phyloP scores from a whole-genome alignment of 2,113 vertebrate genomes.

The Eublepharis macularius region DNA sequence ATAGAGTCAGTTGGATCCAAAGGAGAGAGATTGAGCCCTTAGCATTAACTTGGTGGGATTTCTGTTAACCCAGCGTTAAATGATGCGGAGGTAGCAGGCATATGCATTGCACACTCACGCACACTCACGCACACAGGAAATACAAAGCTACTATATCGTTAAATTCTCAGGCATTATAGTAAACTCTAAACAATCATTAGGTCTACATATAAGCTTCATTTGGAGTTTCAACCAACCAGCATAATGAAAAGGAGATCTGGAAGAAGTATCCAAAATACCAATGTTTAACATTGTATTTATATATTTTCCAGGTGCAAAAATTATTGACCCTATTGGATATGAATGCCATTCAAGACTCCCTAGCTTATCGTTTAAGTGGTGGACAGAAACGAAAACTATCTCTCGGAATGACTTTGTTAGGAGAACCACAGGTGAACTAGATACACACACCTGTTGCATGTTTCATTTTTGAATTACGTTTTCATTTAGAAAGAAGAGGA shows the following conservation, averaged over 20 bases:
- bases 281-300: not conserved
- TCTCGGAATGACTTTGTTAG: constrained; percentile 86
- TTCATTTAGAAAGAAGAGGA: not conserved
- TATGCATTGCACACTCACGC: too few species aligned
- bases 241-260: not conserved
- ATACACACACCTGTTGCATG: fast-evolving
- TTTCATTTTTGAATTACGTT: not conserved
- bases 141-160: too few species aligned
- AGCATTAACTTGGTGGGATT: too few species aligned
- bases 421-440: constrained; percentile 84
- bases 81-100: too few species aligned
- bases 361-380: constrained; percentile 79
- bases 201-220: not conserved
- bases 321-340: constrained; percentile 81
- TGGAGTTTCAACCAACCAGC: not conserved
- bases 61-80: too few species aligned
- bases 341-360: constrained; percentile 74
- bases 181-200: not conserved
- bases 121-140: too few species aligned
- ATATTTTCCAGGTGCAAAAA: constrained; percentile 75
- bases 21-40: too few species aligned
- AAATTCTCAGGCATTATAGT: too few species aligned
- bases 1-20: too few species aligned
- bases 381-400: constrained; percentile 88
- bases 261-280: not conserved